These are phyloP conservation scores for Gopherus evgoodei DNA, from an alignment of 2,113 vertebrate genomes.

Conservation along the genomic window DNA sequence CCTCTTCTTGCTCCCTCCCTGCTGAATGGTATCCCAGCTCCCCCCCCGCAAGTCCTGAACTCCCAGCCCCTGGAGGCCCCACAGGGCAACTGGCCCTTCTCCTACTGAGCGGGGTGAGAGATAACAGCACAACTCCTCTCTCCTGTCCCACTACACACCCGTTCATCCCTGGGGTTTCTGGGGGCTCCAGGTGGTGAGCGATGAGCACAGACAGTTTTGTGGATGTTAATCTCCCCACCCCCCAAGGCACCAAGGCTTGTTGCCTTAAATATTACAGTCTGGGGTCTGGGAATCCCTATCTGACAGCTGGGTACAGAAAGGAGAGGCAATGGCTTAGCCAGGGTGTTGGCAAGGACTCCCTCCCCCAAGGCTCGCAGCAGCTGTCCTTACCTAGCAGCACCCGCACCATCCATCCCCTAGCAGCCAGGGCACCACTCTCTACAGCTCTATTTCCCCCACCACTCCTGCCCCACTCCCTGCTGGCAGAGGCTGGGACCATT, in stretches of 20 bases:
- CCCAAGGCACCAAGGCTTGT: background rate
- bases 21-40: background rate
- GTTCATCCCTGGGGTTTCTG: background rate
- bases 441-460: background rate
- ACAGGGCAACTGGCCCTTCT: background rate
- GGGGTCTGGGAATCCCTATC: background rate
- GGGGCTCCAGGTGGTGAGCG: background rate
- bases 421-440: background rate
- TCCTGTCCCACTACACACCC: background rate
- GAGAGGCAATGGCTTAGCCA: background rate
- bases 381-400: background rate
- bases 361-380: background rate
- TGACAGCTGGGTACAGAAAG: background rate
- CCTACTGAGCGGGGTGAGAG: background rate
- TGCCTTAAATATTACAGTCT: background rate
- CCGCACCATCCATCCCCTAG: background rate
- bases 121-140: background rate
- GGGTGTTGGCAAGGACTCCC: background rate
- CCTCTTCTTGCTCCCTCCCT: background rate
- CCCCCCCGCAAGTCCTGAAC: background rate
- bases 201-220: background rate
- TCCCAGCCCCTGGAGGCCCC: background rate
- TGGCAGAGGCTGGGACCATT: background rate
- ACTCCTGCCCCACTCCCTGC: background rate
- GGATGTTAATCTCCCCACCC: background rate